Percentiles rank a stretch among this genome's conserved stretches.
Conservation (phyloP, 2,113 vertebrate genomes). For the Caloenas nicobarica region DNA sequence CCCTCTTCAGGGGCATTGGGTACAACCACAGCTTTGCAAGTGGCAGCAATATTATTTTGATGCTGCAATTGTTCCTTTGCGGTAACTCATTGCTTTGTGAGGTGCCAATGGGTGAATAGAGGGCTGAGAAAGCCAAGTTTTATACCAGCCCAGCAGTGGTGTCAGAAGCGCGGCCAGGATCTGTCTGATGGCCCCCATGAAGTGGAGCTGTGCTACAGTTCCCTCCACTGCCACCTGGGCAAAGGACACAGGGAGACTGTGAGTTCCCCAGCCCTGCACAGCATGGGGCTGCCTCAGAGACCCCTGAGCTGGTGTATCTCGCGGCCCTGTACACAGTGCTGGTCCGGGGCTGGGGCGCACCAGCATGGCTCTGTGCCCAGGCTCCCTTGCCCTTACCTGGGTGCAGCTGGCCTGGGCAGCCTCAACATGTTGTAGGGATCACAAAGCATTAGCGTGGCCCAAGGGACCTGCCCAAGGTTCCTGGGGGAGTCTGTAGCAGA, state of each 20-base stretch:
- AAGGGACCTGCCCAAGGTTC: background rate
- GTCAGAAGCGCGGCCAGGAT: background rate
- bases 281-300: background rate
- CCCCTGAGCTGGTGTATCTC: background rate
- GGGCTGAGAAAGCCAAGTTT: background rate
- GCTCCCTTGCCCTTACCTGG: background rate
- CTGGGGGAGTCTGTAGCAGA: background rate
- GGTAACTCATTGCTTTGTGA: background rate
- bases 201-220: background rate
- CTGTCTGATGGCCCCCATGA: background rate
- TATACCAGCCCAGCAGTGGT: background rate
- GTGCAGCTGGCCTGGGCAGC: background rate
- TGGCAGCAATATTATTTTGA: background rate
- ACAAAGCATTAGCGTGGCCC: fast-evolving
- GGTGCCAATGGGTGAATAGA: background rate
- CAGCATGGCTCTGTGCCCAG: fast-evolving
- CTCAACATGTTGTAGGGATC: background rate
- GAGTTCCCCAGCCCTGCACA: background rate
- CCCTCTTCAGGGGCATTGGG: background rate
- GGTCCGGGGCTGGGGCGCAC: fast-evolving
- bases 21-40: background rate
- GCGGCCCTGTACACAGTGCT: fast-evolving
- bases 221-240: background rate
- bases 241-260: background rate
- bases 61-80: background rate